Evolutionary conservation across 64 coral and sea anemone genomes (phyloP), one percentile per base, ranked within the genome.

Genomic region (Actinia tenebrosa): DNA sequence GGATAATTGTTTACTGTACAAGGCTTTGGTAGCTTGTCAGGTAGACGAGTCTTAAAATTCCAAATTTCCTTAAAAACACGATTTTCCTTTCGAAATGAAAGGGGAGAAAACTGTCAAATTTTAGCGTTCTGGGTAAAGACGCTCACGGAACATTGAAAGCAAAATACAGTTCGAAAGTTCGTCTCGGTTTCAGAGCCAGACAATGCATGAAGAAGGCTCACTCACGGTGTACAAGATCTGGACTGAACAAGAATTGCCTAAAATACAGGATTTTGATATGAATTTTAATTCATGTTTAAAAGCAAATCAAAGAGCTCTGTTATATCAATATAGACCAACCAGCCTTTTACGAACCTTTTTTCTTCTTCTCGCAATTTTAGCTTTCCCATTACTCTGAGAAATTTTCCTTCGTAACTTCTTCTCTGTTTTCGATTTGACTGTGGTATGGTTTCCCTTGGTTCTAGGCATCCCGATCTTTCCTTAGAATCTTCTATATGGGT

Each of bases 341-440:
- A 4, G 44, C 53, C 30, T 22, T 22, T 52, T 47, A 81, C 79
- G 22, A 81, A 81, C 79, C 79, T 81, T 81, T 81, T 81, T 81
- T n/a, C 50, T 81, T 53, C 50, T 81, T 52, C 79, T 81, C 18
- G 50, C 44, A 3, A 81, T 25, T 3, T 30, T 22, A 50, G 45
- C 7, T 46, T 13, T 81, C 46, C 79, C 79, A 81, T 47, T 81
- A 81, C 44, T n/a, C 22, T 53, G 50, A 81, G 77, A 79, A 79
- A 45, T 81, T 81, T 81, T 81, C 45, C 50, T 81, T 81, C 79
- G 13, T 5, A 81, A 53, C 43, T 81, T 81, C 45, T 79, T 79
- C 42, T 79, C 42, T 26, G 77, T 79, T 37, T 79, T 79, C 10
- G 79, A 20, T 25, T 81, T 81, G 5, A 4, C 79, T 20, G 79